phyloP scores from a whole-genome alignment of 2,113 vertebrate genomes.

The Sminthopsis crassicaudata region DNA sequence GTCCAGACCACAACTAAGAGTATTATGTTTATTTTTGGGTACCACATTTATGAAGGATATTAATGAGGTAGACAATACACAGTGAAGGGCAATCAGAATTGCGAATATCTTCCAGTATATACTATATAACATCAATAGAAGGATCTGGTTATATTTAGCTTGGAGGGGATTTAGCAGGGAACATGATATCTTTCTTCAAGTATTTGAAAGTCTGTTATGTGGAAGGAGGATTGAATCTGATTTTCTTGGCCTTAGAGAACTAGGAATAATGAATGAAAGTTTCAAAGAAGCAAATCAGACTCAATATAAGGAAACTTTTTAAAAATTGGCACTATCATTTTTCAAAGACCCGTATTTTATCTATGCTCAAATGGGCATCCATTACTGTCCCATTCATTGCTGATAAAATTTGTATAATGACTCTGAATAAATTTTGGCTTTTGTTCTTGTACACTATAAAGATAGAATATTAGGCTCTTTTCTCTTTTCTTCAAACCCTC shows the following conservation, averaged over 20 bases:
- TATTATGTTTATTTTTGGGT: not conserved
- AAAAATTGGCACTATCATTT: slow-evolving; percentile 70
- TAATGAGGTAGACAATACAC: not conserved
- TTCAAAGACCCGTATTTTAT: slow-evolving; percentile 54
- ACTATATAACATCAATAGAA: not conserved
- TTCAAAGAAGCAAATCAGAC: not conserved
- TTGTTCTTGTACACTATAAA: not conserved
- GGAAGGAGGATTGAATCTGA: not conserved
- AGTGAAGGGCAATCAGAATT: not conserved
- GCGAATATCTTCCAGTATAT: not conserved
- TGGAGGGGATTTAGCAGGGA: not conserved
- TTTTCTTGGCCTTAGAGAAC: not conserved
- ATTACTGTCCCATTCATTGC: slow-evolving; percentile 6
- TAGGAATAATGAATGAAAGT: not conserved
- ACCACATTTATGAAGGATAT: not conserved
- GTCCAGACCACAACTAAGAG: not conserved
- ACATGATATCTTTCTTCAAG: not conserved
- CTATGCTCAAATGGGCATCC: not conserved
- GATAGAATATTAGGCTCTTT: not conserved
- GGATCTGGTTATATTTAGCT: not conserved
- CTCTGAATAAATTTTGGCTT: slow-evolving; percentile 49
- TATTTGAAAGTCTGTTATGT: not conserved
- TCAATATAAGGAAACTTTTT: not conserved
- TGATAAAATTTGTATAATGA: slow-evolving; percentile 60
- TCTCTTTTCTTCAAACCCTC: no score